These are phyloP conservation scores for Rhopilema esculentum DNA, from an alignment of 30 jellyfish, hydroid and myxozoan species.

Conservation along the genomic window DNA sequence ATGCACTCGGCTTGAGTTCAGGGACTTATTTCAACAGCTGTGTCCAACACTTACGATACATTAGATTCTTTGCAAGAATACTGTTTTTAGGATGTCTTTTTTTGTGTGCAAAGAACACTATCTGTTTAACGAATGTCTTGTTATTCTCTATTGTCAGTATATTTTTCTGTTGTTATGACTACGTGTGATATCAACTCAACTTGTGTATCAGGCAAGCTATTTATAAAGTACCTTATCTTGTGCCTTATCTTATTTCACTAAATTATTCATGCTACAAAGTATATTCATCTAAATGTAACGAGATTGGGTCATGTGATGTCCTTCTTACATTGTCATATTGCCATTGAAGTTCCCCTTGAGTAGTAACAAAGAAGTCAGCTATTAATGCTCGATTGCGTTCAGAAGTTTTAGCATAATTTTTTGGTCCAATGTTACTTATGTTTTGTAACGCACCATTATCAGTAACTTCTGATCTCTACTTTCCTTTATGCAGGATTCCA, in stretches of 20 bases:
- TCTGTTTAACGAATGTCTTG: no score
- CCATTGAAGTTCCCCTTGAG: conserved; percentile 32
- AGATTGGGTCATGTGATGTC: conserved; percentile 27
- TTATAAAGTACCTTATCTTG: no score
- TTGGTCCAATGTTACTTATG: conserved; percentile 14
- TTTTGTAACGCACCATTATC: conserved; percentile 27
- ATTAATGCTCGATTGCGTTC: conserved; percentile 4
- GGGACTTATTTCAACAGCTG: no score
- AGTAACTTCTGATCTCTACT: conserved; percentile 35
- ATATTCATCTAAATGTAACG: neutral
- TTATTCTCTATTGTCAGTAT: no score
- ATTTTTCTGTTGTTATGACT: no score
- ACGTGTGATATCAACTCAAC: no score
- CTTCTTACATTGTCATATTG: conserved; percentile 20
- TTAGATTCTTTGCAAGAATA: no score
- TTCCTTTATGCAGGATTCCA: conserved; percentile 43
- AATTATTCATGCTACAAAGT: neutral
- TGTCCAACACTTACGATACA: no score
- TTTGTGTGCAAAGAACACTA: no score
- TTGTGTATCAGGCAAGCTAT: no score
- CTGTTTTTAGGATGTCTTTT: no score
- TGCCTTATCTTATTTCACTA: neutral
- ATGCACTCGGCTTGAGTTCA: no score
- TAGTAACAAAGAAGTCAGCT: conserved; percentile 3
- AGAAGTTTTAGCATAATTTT: conserved; percentile 14